Evolutionary conservation across 2,113 vertebrate species (phyloP).

Genomic region (Cheirogaleus medius): DNA sequence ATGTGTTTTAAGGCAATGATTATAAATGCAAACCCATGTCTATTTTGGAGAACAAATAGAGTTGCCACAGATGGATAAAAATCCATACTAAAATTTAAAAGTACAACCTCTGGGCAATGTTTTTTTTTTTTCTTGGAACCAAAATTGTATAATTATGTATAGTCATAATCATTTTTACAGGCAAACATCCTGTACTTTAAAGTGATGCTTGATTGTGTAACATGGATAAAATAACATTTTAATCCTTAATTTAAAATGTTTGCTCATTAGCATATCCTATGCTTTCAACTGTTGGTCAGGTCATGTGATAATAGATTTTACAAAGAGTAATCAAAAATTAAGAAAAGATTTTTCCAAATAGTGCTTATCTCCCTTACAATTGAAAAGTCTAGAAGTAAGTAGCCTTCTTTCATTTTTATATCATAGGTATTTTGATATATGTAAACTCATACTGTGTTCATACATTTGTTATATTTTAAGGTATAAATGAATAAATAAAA

Average conservation of each 20-base stretch:
- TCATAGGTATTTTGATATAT: background rate
- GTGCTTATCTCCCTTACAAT: background rate
- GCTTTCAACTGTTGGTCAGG: background rate
- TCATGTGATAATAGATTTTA: background rate
- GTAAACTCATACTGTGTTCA: background rate
- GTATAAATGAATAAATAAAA: background rate
- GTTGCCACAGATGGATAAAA: background rate
- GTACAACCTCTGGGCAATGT: background rate
- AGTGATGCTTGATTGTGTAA: background rate
- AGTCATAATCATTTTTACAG: background rate
- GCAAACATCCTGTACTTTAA: background rate
- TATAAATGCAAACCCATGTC: background rate
- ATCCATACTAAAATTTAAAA: slow-evolving; percentile 4
- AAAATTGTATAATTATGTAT: background rate
- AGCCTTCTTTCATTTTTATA: background rate
- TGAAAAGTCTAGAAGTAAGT: background rate
- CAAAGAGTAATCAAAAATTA: background rate
- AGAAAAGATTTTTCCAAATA: background rate
- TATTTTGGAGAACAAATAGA: background rate
- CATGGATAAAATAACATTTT: background rate
- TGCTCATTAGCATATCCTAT: background rate
- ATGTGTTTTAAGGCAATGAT: background rate
- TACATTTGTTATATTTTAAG: background rate
- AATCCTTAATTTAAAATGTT: background rate
- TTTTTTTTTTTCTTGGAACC: background rate